Base-by-base conservation (phyloP, 1,140 invertebrate genomes). In the Papilio machaon region DNA sequence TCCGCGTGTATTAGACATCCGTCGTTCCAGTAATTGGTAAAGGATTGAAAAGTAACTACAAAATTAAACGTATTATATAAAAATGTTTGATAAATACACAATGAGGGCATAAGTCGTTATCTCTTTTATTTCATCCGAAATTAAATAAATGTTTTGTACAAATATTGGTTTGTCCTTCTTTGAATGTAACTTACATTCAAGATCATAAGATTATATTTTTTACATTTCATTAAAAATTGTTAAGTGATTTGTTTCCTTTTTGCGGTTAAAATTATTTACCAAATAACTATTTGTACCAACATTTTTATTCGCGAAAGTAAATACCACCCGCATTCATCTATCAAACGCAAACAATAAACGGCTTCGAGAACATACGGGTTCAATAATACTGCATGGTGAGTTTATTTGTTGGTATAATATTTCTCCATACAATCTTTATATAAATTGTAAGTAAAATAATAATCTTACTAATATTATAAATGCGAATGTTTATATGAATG, bases 131-230 rank as follows among this genome's bases (percentile, higher is more conserved):
- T 64, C 58, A 64, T 64, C 58, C 19, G 9, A 64, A 30, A 64
- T 2, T 64, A 81, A 85, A 85, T 30, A 47, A 80, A 64, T 47
- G 73, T 76, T 43, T 43, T 75, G 15, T 67, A 38, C 30, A 67
- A 67, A 67, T 67, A 67, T 67, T 67, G 30, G 30, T 67, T 35
- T 67, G 64, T 67, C 30, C 64, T 67, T 30, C 5, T 67, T 67
- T 67, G 11, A 15, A 35, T 67, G 2, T 35, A 67, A 30, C 7
- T 11, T 30, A 30, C 23, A 30, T 67, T n/a, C 17, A 58, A 30
- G 10, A 64, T 64, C 23, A 35, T 4, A 2, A 9, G 35, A 3
- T 67, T 30, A 17, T 30, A n/a, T 35, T 30, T 10, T 67, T 23
- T 64, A 64, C 60, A 67, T 67, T 67, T 4, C 15, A 35, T 23